Evolutionary conservation across 2,113 vertebrate species (phyloP), one percentile per base, ranked within the genome.

Genomic region (Probosciger aterrimus): DNA sequence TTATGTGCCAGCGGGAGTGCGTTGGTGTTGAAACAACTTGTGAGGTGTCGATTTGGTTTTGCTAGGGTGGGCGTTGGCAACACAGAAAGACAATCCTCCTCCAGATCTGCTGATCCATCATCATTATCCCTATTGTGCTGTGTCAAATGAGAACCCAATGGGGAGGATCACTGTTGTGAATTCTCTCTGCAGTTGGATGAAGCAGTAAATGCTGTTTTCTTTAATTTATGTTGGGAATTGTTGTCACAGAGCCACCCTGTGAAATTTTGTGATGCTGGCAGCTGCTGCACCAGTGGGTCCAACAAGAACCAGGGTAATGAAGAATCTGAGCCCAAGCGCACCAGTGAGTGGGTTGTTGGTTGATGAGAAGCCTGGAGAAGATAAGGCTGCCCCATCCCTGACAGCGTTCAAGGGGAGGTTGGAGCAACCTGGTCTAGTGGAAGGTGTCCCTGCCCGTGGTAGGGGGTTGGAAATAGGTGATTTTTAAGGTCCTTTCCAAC

Each of bases 61-160:
- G 0, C 77, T 85, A 22, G 62, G 75, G 92, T 93, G 92, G 92
- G 88, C 5, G 86, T 30, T 91, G 83, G 88, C 93, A 96, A 86
- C 80, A 89, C 90, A 95, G 49, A 96, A 95, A 94, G 90, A 79
- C 86, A 92, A 76, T 79, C 95, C 93, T 96, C 96, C 96, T 92
- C 93, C 95, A 95, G 95, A 96, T 69, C 96, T 95, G 88, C 95
- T 95, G 95, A 96, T 96, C 88, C 76, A 33, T 91, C 92, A 67
- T 93, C 92, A 74, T 87, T 87, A 84, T 87, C 59, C 67, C 92
- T 23, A 82, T 91, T 91, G 92, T 96, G 91, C 80, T 86, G 77
- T 90, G 77, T 92, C 95, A 91, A 92, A 59, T 44, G 68, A 82
- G 78, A 63, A 50, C 65, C 86, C 88, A 78, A 3, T 33, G 81